These are phyloP conservation scores for Rhyacophila brunnea DNA, from an alignment of 1,140 invertebrate species.

Conservation along the genomic window DNA sequence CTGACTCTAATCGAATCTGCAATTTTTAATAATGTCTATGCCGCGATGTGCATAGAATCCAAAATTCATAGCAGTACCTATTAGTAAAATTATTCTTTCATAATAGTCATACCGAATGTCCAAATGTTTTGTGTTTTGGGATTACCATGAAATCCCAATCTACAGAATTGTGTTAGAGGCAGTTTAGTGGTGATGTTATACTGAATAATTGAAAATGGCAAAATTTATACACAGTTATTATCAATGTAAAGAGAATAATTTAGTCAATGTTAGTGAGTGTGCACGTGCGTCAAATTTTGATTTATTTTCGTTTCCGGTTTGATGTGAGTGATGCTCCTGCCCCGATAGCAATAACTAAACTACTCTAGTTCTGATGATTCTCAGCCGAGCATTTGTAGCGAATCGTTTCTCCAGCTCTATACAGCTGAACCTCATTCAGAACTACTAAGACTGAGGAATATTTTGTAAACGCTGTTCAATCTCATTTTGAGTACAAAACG, in stretches of 20 bases:
- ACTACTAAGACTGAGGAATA: slow-evolving; percentile 26
- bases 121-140: too few species aligned
- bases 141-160: too few species aligned
- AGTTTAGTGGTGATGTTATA: too few species aligned
- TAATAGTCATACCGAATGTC: too few species aligned
- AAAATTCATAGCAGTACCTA: too few species aligned
- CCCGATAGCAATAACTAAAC: slow-evolving; percentile 21
- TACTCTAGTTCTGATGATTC: not conserved
- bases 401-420: not conserved
- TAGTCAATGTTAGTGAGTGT: slow-evolving; percentile 32
- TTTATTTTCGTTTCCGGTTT: slow-evolving; percentile 19
- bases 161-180: too few species aligned
- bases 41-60: too few species aligned
- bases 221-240: slow-evolving; percentile 10
- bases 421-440: slow-evolving; percentile 9
- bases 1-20: too few species aligned
- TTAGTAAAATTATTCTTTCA: too few species aligned
- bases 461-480: slow-evolving; percentile 14
- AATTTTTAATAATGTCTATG: too few species aligned
- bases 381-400: not conserved
- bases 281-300: slow-evolving; percentile 27
- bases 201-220: not conserved
- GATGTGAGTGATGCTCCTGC: slow-evolving; percentile 7
- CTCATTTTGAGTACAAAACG: slow-evolving; percentile 23
- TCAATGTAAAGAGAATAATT: slow-evolving; percentile 18